These are phyloP conservation scores for Temnothorax curvispinosus DNA, from an alignment of 1,140 invertebrate species.

Conservation along the genomic window DNA sequence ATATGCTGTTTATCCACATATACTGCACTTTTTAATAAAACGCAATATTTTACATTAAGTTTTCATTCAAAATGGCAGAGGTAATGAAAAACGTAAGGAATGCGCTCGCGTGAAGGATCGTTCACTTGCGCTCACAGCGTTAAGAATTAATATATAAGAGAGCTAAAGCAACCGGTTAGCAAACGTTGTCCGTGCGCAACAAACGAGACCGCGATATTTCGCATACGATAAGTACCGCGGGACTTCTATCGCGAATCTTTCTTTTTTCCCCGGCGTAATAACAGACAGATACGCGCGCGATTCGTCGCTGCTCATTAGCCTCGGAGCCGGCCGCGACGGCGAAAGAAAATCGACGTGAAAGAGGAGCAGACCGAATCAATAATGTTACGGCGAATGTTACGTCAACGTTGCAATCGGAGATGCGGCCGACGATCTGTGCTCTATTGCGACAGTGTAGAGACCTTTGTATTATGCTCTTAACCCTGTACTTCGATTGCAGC, in stretches of 20 bases:
- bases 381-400: conserved; percentile 29
- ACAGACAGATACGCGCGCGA: background rate
- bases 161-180: background rate
- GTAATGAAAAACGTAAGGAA: background rate
- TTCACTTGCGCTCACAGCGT: background rate
- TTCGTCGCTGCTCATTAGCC: background rate
- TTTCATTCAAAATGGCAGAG: background rate
- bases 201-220: conserved; percentile 10
- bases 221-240: conserved; percentile 6
- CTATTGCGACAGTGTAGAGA: conserved; percentile 55
- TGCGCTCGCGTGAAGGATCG: background rate
- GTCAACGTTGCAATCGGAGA: conserved; percentile 25
- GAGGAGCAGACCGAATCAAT: conserved; percentile 56
- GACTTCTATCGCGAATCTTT: conserved; percentile 4
- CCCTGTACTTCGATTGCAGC: conserved; percentile 59
- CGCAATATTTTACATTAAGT: background rate
- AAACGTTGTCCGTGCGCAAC: background rate
- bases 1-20: background rate
- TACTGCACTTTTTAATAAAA: background rate
- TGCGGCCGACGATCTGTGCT: conserved; percentile 31
- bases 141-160: background rate
- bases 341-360: conserved; percentile 46
- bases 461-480: conserved; percentile 62
- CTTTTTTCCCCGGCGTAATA: conserved; percentile 16
- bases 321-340: background rate